Conservation (phyloP, 1,140 invertebrate genomes). For the Bradysia coprophila region DNA sequence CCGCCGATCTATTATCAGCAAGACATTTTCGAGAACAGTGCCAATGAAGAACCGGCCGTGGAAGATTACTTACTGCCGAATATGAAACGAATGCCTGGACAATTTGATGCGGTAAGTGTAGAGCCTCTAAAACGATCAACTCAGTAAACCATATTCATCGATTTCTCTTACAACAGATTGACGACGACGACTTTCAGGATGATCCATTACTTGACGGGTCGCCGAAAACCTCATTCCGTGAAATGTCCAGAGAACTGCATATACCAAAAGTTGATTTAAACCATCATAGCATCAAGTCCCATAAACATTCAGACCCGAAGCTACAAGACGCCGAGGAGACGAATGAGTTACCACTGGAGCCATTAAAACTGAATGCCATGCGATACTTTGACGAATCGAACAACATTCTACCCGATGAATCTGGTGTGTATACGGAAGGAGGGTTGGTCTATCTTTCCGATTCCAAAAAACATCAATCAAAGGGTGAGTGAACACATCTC, state of each 20-base stretch:
- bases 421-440: conserved; percentile 38
- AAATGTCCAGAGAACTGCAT: not conserved
- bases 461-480: conserved; percentile 6
- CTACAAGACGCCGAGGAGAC: not conserved
- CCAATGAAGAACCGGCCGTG: not conserved
- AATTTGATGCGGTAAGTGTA: no score
- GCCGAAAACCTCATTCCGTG: not conserved
- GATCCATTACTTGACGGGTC: no score
- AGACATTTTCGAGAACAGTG: not conserved
- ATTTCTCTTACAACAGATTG: no score
- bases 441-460: conserved; percentile 32
- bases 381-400: not conserved
- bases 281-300: not conserved
- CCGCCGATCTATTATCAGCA: conserved; percentile 1
- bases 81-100: no score
- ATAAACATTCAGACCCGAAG: not conserved
- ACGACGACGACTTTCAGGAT: no score
- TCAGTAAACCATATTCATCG: no score
- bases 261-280: conserved; percentile 1
- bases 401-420: conserved; percentile 5
- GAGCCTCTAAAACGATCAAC: no score
- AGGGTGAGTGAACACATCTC: no score
- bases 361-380: conserved; percentile 1
- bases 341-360: not conserved
- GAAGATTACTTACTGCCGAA: no score